Base-by-base conservation (phyloP, 2,113 vertebrate species). In the Sinocyclocheilus maitianheensis region DNA sequence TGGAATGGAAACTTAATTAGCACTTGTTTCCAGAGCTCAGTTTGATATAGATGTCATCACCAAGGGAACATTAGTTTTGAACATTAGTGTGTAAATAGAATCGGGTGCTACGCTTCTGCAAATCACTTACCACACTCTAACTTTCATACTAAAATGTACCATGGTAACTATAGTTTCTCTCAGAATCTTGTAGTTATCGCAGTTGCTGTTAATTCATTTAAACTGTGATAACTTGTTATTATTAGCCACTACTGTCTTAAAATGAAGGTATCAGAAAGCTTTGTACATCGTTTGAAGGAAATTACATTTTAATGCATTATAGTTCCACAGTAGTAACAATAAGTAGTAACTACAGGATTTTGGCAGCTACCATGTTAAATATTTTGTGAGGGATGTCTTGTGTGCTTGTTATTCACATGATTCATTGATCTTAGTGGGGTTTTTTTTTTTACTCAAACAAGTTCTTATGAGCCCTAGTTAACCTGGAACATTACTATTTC, bases 1-100 rank as follows among this genome's bases (percentile, higher is more conserved):
- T 67, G 75, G 69, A 63, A 86, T 58, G 55, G 46, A 86, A 67
- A 86, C 77, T 84, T 30, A 83, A 87, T 46, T 67, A 83, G 58
- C 16, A 62, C 53, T 67, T 26, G 60, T 69, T 88, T 88, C 63
- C 87, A 82, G 62, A 30, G 79, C n/a, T 46, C 13, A 9, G 40
- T 69, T 71, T 58, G 46, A 85, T 69, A 34, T 69, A 67, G 72
- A 48, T 75, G 9, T 48, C 72, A 48, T 75, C 72, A 13, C 40
- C 40, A 43, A 24, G 22, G 72, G 72, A 46, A 22, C 58, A 60
- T 55, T 55, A 16, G 37, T 43, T 43, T 74, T 74, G 71, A 46
- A 74, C 71, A 46, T 8, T 26, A 76, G 40, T 75, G 46, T 75
- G 5, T 46, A 24, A 75, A 75, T 24, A 14, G 22, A 75, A 75